Conservation (phyloP, 2,888 invertebrate species). For the Rhodophaea formosa region DNA sequence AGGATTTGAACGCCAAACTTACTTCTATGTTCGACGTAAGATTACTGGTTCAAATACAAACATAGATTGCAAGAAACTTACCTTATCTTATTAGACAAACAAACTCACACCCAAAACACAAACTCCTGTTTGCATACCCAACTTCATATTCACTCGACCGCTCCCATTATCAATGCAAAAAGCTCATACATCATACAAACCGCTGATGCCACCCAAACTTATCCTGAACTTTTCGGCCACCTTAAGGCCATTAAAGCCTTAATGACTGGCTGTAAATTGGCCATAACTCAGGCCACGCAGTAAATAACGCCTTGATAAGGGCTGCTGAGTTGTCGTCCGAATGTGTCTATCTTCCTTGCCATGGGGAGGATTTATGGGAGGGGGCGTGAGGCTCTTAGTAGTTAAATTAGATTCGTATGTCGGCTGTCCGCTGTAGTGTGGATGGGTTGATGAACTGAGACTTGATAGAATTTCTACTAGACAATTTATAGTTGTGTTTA, state of each 20-base stretch:
- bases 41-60: too few species aligned
- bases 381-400: slow-evolving; percentile 8
- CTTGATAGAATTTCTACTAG: too few species aligned
- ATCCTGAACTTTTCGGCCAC: slow-evolving; percentile 75
- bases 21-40: too few species aligned
- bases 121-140: not conserved
- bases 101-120: too few species aligned
- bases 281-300: slow-evolving; percentile 74
- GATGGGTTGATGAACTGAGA: too few species aligned
- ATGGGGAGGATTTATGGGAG: slow-evolving; percentile 63
- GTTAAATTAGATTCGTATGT: slow-evolving; percentile 33
- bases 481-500: too few species aligned
- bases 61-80: too few species aligned
- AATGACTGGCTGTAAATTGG: slow-evolving; percentile 81
- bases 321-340: slow-evolving; percentile 74
- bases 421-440: too few species aligned
- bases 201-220: slow-evolving; percentile 65
- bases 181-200: slow-evolving; percentile 45
- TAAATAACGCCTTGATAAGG: slow-evolving; percentile 80
- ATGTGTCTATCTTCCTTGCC: slow-evolving; percentile 74
- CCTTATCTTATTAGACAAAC: too few species aligned
- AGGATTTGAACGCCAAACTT: too few species aligned
- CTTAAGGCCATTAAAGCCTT: slow-evolving; percentile 77
- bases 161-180: slow-evolving; percentile 17
- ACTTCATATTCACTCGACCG: not conserved